phyloP scores from a whole-genome alignment of 2,113 vertebrate species.

The Platysternon megacephalum region DNA sequence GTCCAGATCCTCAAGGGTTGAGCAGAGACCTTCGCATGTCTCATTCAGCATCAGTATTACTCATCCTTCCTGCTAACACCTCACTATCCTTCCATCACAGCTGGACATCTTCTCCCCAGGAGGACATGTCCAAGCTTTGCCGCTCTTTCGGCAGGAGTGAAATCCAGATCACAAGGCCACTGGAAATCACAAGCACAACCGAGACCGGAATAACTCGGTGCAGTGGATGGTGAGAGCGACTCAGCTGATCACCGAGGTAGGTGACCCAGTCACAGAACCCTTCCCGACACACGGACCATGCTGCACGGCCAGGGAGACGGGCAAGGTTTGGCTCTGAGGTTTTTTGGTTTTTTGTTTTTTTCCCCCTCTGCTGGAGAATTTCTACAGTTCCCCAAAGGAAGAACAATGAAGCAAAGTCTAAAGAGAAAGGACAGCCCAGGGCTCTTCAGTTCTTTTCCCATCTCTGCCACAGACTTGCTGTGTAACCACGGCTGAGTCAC shows the following conservation, averaged over 20 bases:
- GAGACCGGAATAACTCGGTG: neutral
- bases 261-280: neutral
- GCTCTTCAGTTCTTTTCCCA: neutral
- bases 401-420: neutral
- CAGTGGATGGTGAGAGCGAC: neutral
- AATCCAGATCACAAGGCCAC: neutral
- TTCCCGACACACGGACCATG: neutral
- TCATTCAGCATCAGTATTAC: neutral
- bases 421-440: neutral
- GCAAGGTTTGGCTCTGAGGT: neutral
- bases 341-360: neutral
- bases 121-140: neutral
- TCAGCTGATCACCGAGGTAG: neutral
- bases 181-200: neutral
- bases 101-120: neutral
- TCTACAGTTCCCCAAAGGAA: neutral
- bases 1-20: neutral
- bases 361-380: neutral
- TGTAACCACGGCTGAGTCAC: fast-evolving
- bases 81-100: fast-evolving
- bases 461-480: neutral
- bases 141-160: neutral
- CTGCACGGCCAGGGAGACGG: neutral
- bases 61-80: neutral
- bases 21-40: neutral